These are phyloP conservation scores for Trachymyrmex septentrionalis DNA, from an alignment of 1,140 invertebrate genomes.

Conservation along the genomic window DNA sequence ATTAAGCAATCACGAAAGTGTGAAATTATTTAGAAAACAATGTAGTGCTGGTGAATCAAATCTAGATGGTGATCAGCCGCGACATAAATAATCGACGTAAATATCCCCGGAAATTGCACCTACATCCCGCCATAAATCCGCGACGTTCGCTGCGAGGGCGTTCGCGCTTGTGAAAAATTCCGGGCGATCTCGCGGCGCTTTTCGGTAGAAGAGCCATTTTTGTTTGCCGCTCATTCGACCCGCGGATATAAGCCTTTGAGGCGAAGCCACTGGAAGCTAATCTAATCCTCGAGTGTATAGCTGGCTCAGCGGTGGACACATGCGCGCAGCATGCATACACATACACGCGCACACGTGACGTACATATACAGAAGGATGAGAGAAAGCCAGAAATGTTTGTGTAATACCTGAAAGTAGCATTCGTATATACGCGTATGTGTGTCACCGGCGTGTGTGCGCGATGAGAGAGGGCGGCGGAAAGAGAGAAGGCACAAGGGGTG, in stretches of 20 bases:
- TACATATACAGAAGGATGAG: background rate
- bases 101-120: slow-evolving; percentile 46
- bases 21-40: slow-evolving; percentile 6
- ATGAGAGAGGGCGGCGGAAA: slow-evolving; percentile 68
- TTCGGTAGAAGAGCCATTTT: slow-evolving; percentile 81
- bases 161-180: slow-evolving; percentile 70
- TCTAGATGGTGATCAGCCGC: slow-evolving; percentile 26
- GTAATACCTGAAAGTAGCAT: slow-evolving; percentile 73
- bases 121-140: slow-evolving; percentile 47
- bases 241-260: slow-evolving; percentile 82
- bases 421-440: slow-evolving; percentile 62
- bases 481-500: slow-evolving; percentile 40
- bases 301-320: slow-evolving; percentile 71
- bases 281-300: slow-evolving; percentile 83
- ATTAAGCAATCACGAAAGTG: background rate
- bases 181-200: slow-evolving; percentile 70
- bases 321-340: slow-evolving; percentile 25
- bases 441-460: slow-evolving; percentile 65
- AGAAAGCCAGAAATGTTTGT: slow-evolving; percentile 58
- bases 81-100: slow-evolving; percentile 46
- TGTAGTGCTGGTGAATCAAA: background rate
- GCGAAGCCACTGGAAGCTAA: slow-evolving; percentile 82
- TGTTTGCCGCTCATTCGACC: slow-evolving; percentile 82
- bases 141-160: slow-evolving; percentile 1
- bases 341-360: background rate